Conservation (phyloP, 2,888 invertebrate species). For the Xylota sylvarum region DNA sequence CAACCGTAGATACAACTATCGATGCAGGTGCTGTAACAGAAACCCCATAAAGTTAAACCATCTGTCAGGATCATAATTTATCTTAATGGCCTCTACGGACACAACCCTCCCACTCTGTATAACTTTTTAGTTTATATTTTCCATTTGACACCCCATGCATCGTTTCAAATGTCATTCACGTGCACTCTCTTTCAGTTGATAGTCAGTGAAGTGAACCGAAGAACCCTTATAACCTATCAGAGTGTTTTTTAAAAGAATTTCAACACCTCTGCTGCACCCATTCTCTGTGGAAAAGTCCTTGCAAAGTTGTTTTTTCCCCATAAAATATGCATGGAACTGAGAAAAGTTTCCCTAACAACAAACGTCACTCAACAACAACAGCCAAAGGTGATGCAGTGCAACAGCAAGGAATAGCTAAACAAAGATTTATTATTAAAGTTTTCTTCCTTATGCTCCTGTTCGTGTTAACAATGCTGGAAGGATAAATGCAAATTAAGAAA, state of each 20-base stretch:
- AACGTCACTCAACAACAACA: constrained; percentile 44
- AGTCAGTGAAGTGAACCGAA: background rate
- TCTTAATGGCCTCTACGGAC: background rate
- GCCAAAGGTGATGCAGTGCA: constrained; percentile 11
- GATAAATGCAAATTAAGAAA: constrained; percentile 41
- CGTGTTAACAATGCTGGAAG: background rate
- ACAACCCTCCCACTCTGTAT: background rate
- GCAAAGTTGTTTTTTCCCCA: constrained; percentile 13
- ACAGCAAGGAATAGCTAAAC: constrained; percentile 13
- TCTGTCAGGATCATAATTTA: background rate
- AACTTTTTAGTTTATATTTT: constrained; percentile 1
- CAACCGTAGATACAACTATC: too few species aligned
- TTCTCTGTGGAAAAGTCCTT: background rate
- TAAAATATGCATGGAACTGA: constrained; percentile 28
- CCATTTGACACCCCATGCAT: constrained; percentile 1
- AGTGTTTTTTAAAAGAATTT: constrained; percentile 7
- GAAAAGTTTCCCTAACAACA: constrained; percentile 23
- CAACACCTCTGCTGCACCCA: background rate
- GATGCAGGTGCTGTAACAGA: background rate
- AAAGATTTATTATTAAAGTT: constrained; percentile 54
- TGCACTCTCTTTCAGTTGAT: constrained; percentile 35
- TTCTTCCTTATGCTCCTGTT: background rate
- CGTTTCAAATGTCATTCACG: constrained; percentile 40
- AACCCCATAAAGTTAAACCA: background rate
- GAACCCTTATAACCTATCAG: background rate